Conservation (phyloP, 2,888 invertebrate genomes). For the Epicampocera succincta region DNA sequence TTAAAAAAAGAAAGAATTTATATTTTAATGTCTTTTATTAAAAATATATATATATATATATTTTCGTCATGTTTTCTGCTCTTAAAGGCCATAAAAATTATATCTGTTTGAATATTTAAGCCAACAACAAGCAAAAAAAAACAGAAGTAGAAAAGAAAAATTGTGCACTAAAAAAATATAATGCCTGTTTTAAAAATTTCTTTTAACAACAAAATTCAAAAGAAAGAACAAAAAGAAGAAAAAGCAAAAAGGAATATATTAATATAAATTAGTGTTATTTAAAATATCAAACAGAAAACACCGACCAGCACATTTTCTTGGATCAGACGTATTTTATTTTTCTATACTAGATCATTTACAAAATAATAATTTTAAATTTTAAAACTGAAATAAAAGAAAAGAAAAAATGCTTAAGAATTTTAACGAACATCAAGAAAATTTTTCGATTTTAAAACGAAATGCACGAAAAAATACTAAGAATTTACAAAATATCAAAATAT, state of each 20-base stretch:
- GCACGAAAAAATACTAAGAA: slow-evolving; percentile 54
- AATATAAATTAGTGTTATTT: slow-evolving; percentile 39
- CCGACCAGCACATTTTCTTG: background rate
- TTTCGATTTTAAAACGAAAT: slow-evolving; percentile 62
- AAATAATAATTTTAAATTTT: slow-evolving; percentile 15
- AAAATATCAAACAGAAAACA: slow-evolving; percentile 45
- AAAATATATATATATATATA: slow-evolving; percentile 13
- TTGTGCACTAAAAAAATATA: background rate
- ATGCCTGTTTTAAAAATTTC: background rate
- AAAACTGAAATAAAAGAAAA: slow-evolving; percentile 1
- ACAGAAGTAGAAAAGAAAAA: background rate
- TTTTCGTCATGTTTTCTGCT: slow-evolving; percentile 17
- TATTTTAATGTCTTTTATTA: background rate
- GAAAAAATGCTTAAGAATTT: slow-evolving; percentile 51
- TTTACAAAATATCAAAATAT: slow-evolving; percentile 5
- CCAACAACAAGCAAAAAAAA: background rate
- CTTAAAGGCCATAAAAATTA: slow-evolving; percentile 43
- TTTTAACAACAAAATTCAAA: background rate
- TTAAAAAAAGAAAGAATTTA: slow-evolving; percentile 31
- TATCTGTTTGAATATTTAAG: slow-evolving; percentile 13
- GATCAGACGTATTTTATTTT: background rate
- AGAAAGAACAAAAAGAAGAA: slow-evolving; percentile 18
- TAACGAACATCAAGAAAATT: slow-evolving; percentile 18
- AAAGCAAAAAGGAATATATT: too few species aligned
- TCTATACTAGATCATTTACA: background rate